phyloP scores from a whole-genome alignment of 2,797 vertebrate species.

The Botia kubotai region DNA sequence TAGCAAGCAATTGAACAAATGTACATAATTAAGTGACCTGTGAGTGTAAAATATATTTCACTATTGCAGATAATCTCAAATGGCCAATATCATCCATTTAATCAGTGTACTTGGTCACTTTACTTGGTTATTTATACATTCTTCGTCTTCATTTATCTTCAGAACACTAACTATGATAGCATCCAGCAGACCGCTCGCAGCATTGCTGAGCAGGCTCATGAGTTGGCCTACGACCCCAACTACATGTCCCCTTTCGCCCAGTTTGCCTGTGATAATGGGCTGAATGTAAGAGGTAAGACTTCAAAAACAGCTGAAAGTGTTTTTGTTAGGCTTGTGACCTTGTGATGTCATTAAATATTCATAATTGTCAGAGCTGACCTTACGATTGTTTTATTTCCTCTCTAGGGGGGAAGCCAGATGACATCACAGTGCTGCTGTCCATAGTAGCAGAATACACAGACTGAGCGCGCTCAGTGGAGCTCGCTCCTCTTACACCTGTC shows the following conservation, averaged over 20 bases:
- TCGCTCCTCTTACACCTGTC: conserved; percentile 18
- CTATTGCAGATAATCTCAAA: too few species aligned
- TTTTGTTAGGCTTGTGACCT: neutral
- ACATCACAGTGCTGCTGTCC: conserved; percentile 98
- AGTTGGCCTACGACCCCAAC: conserved; percentile 95
- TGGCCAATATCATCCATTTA: too few species aligned
- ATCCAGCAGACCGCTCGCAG: conserved; percentile 95
- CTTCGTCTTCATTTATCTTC: neutral
- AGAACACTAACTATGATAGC: conserved; percentile 97
- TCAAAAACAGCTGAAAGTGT: neutral
- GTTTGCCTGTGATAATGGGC: conserved; percentile 96
- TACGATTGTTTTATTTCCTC: neutral
- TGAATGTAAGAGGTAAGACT: conserved; percentile 94
- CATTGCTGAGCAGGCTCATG: conserved; percentile 96
- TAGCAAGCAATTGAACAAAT: too few species aligned
- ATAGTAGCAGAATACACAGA: conserved; percentile 98
- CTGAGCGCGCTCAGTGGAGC: conserved; percentile 65
- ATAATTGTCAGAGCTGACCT: neutral
- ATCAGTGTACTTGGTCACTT: too few species aligned
- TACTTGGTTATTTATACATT: too few species aligned
- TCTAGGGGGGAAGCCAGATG: conserved; percentile 96
- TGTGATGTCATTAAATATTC: too few species aligned
- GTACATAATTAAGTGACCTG: too few species aligned
- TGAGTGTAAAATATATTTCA: too few species aligned
- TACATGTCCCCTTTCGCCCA: conserved; percentile 99